Evolutionary conservation across 2,113 vertebrate species (phyloP), one percentile per base, ranked within the genome.

Genomic region (Hydrolagus affinis): DNA sequence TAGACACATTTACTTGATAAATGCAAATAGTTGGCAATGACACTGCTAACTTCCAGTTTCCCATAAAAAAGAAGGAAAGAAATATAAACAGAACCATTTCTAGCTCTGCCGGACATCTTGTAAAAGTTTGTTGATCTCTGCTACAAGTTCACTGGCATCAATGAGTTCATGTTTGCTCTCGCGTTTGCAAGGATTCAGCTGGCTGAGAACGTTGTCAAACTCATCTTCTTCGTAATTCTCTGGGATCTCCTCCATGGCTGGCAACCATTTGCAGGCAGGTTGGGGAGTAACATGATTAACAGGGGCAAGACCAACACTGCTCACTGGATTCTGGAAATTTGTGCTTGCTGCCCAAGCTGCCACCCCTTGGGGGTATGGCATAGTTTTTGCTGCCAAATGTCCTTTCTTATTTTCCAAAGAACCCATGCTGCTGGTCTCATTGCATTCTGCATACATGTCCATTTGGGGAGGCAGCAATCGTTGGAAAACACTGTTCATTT

Each of bases 171-270:
- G 96, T n/a, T 96, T 94, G 66, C 97, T 96, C 15, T 99, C 97
- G 21, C 91, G 89, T 10, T 90, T 91, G 70, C 93, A 93, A 59
- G 91, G 92, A 0, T 91, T 95, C n/a, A 98, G 94, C 89, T 98
- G 97, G 86, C 94, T 93, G 78, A 98, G 96, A 85, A 97, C 96
- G 0, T 95, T 97, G 89, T 99, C 98, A 86, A 99, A 96, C 86
- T 99, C 98, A 21, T 99, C 98, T 87, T 99, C 98, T 86, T 99
- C 97, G 0, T 97, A 97, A 86, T 99, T 99, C 87, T 99, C 98
- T 0, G 98, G 98, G 88, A 99, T 99, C 90, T 99, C 98, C 91
- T 99, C 98, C 98, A 99, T 99, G 88, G 98, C 97, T 0, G 97
- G 97, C 86, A 99, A 92, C 97, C 98, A 99, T 28, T 98, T 99